Base-by-base conservation (phyloP, 2,113 vertebrate genomes). In the Echinops telfairi region DNA sequence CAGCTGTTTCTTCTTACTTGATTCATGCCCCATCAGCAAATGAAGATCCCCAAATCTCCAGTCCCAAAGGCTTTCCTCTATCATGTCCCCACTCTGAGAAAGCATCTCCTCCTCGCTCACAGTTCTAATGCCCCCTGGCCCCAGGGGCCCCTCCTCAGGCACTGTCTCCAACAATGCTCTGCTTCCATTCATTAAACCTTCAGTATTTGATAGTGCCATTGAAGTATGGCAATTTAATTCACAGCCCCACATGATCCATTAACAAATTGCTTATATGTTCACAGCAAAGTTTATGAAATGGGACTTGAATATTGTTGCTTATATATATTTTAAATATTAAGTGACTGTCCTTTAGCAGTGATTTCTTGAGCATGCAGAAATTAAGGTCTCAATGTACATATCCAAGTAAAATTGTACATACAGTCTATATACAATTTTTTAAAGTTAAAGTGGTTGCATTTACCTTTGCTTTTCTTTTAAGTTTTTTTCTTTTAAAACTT, bases 271-370 rank as follows among this genome's bases (percentile, higher is more conserved):
- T 88, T 79, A 43, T 79, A 38, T 89, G 19, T 27, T 38, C 93
- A 91, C 73, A 76, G 57, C 91, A 62, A 68, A 89, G 68, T 95
- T 57, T 85, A 38, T 89, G 58, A 36, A 90, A 90, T 87, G 53
- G 87, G 27, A 79, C 40, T 85, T 92, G 58, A 91, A 89, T 87
- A 47, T 27, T 84, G 38, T 93, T 93, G 62, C 60, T 89, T 86
- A 57, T 91, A 80, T 95, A 86, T 79, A 53, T 53, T 53, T 53
- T 53, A 80, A 47, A 82, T 20, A 60, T 75, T 89, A 53, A 88
- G 64, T 85, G 53, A 36, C 38, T 91, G 14, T 86, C 47, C 31
- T 89, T 64, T 53, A 85, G 71, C 89, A 4, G 62, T 20, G 79
- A 90, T 87, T 85, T 38, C 68, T 57, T 25, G 20, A 17, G 22